phyloP scores from a whole-genome alignment of 2,888 invertebrate species.

The Drosophila eohydei region DNA sequence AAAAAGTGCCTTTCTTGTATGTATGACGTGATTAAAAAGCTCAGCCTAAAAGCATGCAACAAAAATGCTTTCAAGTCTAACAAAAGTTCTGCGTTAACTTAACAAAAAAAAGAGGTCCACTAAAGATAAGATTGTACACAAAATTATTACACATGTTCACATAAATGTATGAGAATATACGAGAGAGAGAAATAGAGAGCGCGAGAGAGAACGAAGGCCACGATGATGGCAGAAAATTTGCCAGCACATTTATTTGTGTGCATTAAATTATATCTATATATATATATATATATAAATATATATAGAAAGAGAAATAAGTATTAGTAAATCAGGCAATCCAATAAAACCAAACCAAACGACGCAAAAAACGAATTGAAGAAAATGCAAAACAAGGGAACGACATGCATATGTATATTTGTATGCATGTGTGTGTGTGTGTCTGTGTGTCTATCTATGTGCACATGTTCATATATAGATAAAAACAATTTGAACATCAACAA shows the following conservation, averaged over 20 bases:
- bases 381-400: constrained; percentile 36
- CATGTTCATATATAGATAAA: constrained; percentile 42
- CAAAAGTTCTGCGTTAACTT: background rate
- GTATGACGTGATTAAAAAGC: background rate
- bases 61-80: background rate
- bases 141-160: constrained; percentile 17
- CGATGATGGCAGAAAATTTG: constrained; percentile 11
- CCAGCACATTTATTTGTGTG: constrained; percentile 4
- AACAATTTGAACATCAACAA: constrained; percentile 61
- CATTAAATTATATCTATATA: constrained; percentile 1
- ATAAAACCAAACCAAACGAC: constrained; percentile 39
- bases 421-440: background rate
- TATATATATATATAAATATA: background rate
- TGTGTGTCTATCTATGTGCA: background rate
- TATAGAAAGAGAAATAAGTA: constrained; percentile 21
- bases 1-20: background rate
- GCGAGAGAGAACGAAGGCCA: background rate
- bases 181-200: background rate
- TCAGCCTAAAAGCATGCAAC: constrained; percentile 48
- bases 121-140: constrained; percentile 37
- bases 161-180: background rate
- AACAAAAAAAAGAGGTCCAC: background rate
- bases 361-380: constrained; percentile 45
- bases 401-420: constrained; percentile 6
- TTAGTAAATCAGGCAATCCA: constrained; percentile 33